Evolutionary conservation across 2,113 vertebrate genomes (phyloP).

Genomic region (Misgurnus anguillicaudatus): DNA sequence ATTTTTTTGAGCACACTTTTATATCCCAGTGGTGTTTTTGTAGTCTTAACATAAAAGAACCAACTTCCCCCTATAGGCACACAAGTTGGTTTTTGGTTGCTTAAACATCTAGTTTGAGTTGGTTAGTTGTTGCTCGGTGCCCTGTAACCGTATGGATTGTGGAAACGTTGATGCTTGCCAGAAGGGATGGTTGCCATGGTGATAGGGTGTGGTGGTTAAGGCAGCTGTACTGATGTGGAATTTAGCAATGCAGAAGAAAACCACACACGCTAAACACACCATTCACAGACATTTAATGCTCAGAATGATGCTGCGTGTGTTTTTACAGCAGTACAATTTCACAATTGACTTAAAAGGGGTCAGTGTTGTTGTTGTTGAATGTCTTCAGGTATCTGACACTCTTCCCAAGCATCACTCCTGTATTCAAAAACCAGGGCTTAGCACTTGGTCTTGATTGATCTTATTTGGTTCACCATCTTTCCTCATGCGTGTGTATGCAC

Average conservation of each 20-base stretch:
- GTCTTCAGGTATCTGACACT: constrained; percentile 16
- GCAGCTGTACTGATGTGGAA: constrained; percentile 50
- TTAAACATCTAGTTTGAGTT: constrained; percentile 10
- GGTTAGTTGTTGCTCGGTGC: neutral
- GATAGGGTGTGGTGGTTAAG: constrained; percentile 16
- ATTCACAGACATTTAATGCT: constrained; percentile 21
- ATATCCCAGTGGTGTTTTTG: too few species aligned
- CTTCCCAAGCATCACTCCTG: too few species aligned
- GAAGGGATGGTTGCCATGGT: neutral
- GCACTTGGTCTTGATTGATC: too few species aligned
- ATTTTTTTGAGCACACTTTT: too few species aligned
- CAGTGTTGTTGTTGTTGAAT: constrained; percentile 13
- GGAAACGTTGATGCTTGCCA: constrained; percentile 33
- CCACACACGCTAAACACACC: constrained; percentile 14
- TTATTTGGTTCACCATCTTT: too few species aligned
- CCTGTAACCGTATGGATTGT: neutral
- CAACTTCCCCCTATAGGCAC: neutral
- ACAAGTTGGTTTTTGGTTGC: neutral
- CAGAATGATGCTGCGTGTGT: constrained; percentile 15
- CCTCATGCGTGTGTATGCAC: constrained; percentile 15
- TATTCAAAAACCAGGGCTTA: too few species aligned
- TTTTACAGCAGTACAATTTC: constrained; percentile 48
- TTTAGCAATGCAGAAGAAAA: constrained; percentile 27
- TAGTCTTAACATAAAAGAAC: neutral
- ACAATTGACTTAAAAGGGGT: constrained; percentile 51